phyloP scores from a whole-genome alignment of 2,888 invertebrate species.

The Epistrophe eligans region DNA sequence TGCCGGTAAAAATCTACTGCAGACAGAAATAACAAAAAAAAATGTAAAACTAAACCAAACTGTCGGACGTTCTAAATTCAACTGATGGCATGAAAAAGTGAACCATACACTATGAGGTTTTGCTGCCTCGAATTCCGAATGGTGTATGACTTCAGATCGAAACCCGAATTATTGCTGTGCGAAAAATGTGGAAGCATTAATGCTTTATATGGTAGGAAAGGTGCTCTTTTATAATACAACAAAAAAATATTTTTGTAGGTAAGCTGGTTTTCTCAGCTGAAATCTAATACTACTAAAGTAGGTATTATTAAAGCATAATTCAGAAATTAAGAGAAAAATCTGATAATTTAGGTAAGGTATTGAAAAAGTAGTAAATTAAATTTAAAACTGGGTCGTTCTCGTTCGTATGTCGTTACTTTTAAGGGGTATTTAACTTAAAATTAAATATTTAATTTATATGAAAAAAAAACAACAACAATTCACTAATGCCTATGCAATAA shows the following conservation, averaged over 20 bases:
- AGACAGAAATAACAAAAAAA: slow-evolving; percentile 9
- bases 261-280: neutral
- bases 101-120: slow-evolving; percentile 26
- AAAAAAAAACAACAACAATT: too few relatives aligned
- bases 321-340: slow-evolving; percentile 29
- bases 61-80: slow-evolving; percentile 31
- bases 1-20: neutral
- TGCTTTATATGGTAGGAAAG: slow-evolving; percentile 13
- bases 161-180: slow-evolving; percentile 21
- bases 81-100: slow-evolving; percentile 36
- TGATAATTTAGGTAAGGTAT: neutral
- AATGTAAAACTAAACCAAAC: slow-evolving; percentile 47
- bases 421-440: neutral
- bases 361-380: slow-evolving; percentile 7
- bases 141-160: neutral
- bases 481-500: too few relatives aligned
- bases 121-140: neutral
- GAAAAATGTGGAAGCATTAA: slow-evolving; percentile 19
- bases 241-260: neutral
- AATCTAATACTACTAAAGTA: neutral
- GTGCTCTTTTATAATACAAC: slow-evolving; percentile 5
- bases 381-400: neutral
- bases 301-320: too few relatives aligned
- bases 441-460: too few relatives aligned
- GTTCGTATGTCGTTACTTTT: neutral